Evolutionary conservation across 1,140 invertebrate genomes (phyloP).

Genomic region (Gonatopus flavifemur): DNA sequence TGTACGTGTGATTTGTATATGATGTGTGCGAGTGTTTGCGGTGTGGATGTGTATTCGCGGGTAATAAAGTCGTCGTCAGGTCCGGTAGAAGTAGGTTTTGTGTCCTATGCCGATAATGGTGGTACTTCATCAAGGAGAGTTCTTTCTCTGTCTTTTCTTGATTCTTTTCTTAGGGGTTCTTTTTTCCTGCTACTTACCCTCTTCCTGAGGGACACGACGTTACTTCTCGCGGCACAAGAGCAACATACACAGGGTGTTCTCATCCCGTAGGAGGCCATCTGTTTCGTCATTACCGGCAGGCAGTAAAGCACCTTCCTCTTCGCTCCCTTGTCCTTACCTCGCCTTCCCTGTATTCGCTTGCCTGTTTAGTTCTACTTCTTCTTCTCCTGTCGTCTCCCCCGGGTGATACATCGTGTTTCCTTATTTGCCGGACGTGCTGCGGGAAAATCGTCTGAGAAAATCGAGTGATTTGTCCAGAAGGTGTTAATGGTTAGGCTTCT

Average conservation of each 20-base stretch:
- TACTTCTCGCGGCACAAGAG: slow-evolving; percentile 10
- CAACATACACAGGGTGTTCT: no score
- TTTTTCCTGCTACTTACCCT: neutral
- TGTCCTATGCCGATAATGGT: slow-evolving; percentile 55
- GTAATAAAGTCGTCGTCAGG: slow-evolving; percentile 55
- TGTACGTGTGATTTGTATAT: no score
- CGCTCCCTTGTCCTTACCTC: slow-evolving; percentile 1
- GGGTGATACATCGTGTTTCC: slow-evolving; percentile 59
- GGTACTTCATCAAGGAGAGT: slow-evolving; percentile 54
- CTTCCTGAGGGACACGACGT: slow-evolving; percentile 41
- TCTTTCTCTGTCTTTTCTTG: slow-evolving; percentile 18
- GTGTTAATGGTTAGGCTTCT: slow-evolving; percentile 48
- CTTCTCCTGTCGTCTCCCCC: slow-evolving; percentile 46
- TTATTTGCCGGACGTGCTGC: slow-evolving; percentile 57
- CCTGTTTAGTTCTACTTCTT: slow-evolving; percentile 9
- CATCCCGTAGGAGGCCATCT: slow-evolving; percentile 52
- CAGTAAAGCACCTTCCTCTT: slow-evolving; percentile 51
- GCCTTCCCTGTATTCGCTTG: slow-evolving; percentile 7
- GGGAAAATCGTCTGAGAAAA: slow-evolving; percentile 58
- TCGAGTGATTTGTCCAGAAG: slow-evolving; percentile 59
- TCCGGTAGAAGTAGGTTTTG: slow-evolving; percentile 46
- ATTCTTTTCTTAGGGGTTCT: no score
- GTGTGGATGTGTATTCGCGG: slow-evolving; percentile 46
- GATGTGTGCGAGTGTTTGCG: no score
- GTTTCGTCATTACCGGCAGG: slow-evolving; percentile 58